phyloP scores from a whole-genome alignment of 2,888 invertebrate species.

The Epinotia demarniana region DNA sequence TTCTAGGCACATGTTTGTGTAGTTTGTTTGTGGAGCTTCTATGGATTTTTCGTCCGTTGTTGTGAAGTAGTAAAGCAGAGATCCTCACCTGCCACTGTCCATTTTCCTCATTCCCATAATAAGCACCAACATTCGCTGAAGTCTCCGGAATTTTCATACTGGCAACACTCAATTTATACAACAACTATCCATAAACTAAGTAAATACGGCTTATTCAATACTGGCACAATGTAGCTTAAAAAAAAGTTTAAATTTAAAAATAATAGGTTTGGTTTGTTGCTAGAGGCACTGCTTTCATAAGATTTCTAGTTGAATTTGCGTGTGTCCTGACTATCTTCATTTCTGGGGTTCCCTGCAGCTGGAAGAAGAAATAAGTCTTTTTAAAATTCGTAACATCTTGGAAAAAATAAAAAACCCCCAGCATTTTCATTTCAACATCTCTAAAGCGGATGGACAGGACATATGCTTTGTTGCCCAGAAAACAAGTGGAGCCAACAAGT shows the following conservation, averaged over 20 bases:
- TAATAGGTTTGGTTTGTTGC: conserved; percentile 30
- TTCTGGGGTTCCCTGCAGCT: conserved; percentile 68
- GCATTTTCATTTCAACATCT: no score
- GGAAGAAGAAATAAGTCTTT: conserved; percentile 48
- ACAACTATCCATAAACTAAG: conserved; percentile 56
- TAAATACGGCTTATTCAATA: conserved; percentile 33
- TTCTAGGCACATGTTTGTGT: no score
- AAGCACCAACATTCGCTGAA: conserved; percentile 74
- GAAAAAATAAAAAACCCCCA: no score
- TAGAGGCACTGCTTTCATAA: conserved; percentile 63
- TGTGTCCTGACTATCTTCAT: conserved; percentile 67
- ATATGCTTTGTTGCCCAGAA: no score
- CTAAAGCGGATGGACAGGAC: no score
- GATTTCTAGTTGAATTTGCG: conserved; percentile 53
- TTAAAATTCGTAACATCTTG: neutral
- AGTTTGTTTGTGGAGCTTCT: no score
- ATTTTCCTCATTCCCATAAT: conserved; percentile 78
- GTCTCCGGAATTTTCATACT: conserved; percentile 82
- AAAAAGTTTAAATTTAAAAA: conserved; percentile 31
- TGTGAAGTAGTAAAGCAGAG: neutral
- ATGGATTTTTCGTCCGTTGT: no score
- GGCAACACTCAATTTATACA: conserved; percentile 54
- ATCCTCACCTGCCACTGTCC: conserved; percentile 78
- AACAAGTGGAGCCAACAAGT: no score
- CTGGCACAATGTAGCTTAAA: conserved; percentile 40